Base-by-base conservation (phyloP, 2,888 invertebrate species). In the Limnephilus marmoratus region DNA sequence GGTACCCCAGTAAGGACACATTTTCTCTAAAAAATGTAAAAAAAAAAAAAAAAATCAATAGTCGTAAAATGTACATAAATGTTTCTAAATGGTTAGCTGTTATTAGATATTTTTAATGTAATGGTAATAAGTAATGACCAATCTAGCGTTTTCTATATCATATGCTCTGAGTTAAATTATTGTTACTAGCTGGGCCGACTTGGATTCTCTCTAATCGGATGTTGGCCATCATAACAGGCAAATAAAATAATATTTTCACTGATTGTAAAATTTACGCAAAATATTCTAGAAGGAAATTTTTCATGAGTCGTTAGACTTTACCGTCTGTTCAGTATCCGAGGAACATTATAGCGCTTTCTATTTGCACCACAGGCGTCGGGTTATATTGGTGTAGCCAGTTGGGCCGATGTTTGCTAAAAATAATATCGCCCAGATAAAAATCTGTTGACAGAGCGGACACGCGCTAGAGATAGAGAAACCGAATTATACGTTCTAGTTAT, bases 391-490 rank as follows among this genome's bases (percentile, higher is more conserved):
- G 83, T 83, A 37, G 83, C 83, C 83, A 34, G 83, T 83, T 12
- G 83, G 34, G 24, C 24, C n/a, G 37, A 37, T 37, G 34, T 83
- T 34, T 83, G 83, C 86, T 45, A 86, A 86, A 68, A 68, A 68
- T 29, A 86, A 86, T 86, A 86, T n/a, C 41, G 41, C n/a, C 49
- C 86, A 45, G 86, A 86, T 86, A 86, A 86, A 86, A 45, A 86
- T 86, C 86, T 86, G 86, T 86, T 86, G 86, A 86, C 86, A 86
- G n/a, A 86, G n/a, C 68, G 68, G 68, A 24, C 24, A n/a, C 68
- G 68, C 24, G 68, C 24, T 5, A 45, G 86, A 86, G 86, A 86
- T 45, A 86, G n/a, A 86, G 45, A 41, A 86, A 29, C 37, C 12
- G 34, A 68, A 68, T 68, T 68, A 68, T 68, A 24, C 68, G 9